Percentiles rank a stretch among this genome's conserved stretches.
These are phyloP conservation scores for Cryptoblepharus egeriae DNA, from an alignment of 2,797 vertebrate species.

Conservation along the genomic window DNA sequence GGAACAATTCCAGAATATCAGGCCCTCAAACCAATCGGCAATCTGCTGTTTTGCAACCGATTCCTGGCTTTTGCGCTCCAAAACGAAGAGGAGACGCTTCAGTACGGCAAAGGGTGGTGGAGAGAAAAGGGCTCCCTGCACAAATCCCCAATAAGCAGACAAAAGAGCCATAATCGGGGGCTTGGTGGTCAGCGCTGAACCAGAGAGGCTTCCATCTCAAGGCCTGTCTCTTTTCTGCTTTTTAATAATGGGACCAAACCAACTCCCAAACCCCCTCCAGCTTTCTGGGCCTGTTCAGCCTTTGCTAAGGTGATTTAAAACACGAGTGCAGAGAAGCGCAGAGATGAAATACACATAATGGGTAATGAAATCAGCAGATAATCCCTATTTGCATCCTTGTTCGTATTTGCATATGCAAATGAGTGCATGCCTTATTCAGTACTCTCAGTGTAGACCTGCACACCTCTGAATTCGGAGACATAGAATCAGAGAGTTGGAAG, in stretches of 20 bases:
- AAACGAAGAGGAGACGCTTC: background rate
- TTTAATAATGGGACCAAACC: background rate
- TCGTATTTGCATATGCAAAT: conserved; percentile 11
- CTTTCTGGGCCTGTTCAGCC: fast-evolving
- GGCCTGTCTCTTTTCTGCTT: background rate
- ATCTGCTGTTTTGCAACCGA: conserved; percentile 25
- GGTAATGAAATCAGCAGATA: background rate
- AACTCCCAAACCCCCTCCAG: conserved; percentile 4
- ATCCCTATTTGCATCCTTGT: fast-evolving
- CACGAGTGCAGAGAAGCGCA: background rate
- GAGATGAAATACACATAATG: background rate
- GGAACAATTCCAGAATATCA: conserved; percentile 61
- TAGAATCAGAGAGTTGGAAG: too few species aligned
- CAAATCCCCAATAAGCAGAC: too few species aligned
- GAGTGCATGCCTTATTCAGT: background rate
- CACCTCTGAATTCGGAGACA: too few species aligned
- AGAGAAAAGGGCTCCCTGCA: too few species aligned
- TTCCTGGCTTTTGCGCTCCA: background rate
- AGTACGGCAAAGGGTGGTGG: too few species aligned
- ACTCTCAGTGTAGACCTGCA: background rate
- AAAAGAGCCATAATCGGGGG: background rate
- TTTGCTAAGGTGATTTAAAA: background rate
- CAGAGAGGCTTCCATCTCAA: background rate
- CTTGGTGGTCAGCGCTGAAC: background rate
- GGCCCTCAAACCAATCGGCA: conserved; percentile 44